Base-by-base conservation (phyloP, 2,888 invertebrate species). In the Elgonia sp. region DNA sequence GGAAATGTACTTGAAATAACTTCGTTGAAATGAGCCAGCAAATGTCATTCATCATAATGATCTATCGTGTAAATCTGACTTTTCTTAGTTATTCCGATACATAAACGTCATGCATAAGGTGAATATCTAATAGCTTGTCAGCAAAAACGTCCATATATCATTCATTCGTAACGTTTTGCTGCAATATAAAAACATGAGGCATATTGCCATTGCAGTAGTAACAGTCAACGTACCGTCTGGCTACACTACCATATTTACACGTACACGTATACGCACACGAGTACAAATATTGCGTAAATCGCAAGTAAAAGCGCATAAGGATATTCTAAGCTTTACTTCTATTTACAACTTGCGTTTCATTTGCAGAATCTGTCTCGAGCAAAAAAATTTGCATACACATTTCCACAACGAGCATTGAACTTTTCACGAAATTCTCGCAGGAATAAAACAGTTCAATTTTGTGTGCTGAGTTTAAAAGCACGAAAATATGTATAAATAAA, bases 141-240 rank as follows among this genome's bases (percentile, higher is more conserved):
- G 69, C 69, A 55, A 50, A 84, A 84, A 70, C 70, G 60, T 72
- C 42, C 72, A 79, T 84, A 79, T 77, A 84, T 84, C 77, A 72
- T 72, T 84, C 77, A 72, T 79, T 84, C 57, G 72, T 69, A 72
- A 1, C 77, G 70, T 84, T 84, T 84, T 84, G 84, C 76, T 69
- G 77, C 57, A 69, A 83, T 84, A 84, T 84, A 84, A 84, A 84
- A 84, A 84, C 84, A 76, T 83, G 83, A 83, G 67, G 75, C 69
- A 73, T 57, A 46, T 42, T 67, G 76, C 55, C 60, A 65, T 75
- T 60, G 14, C 50, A 83, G 69, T 50, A 60, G 75, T 67, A 75
- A 50, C 76, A 83, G 75, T 67, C 60, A 57, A 39, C 29, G 67
- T 76, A 55, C 42, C 40, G 62, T 70, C 70, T 42, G 84, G 46